Base-by-base conservation (phyloP, 1,140 invertebrate genomes). In the Hyposmocoma kahamanoa region DNA sequence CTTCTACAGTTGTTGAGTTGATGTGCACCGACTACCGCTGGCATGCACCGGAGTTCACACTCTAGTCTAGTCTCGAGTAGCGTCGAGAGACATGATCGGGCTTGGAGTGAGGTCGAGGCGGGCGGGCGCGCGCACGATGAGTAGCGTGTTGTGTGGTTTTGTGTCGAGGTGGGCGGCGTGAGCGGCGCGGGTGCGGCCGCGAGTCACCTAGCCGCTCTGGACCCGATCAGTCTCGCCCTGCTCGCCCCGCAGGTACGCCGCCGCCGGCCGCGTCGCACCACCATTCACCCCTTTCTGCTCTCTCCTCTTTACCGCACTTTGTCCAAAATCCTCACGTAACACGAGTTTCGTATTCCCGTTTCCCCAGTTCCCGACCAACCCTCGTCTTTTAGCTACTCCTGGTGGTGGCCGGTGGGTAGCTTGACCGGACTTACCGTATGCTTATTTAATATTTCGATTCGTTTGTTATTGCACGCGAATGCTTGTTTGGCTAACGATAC, bases 81-180 rank as follows among this genome's bases (percentile, higher is more conserved):
- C 13, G 28, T 13, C 28, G 28, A 30, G 6, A 30, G 28, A 30
- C 28, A 30, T n/a, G 6, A 36, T 8, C 15, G 18, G 18, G 38
- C 18, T 9, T 41, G 47, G 69, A 66, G 67, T 52, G 67, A 71
- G 55, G 55, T 69, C 60, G 66, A 63, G 54, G 69, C 20, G 22
- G 34, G 46, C 56, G 60, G 68, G 60, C 47, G 59, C 61, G 59
- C 72, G 76, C 81, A 84, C 78, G 75, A 78, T 81, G 67, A 81
- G 81, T 84, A 84, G 77, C 73, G 79, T 82, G 69, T 86, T 84
- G 78, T 86, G 75, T 84, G 79, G 78, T 84, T 79, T 72, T 86
- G 80, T 86, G 73, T 83, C 69, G 82, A 85, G 82, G 83, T 86
- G 82, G 82, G 80, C 68, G 83, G 81, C 68, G 67, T 84, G 81